These are phyloP conservation scores for Ailuropoda melanoleuca DNA, from an alignment of 2,113 vertebrate species.

Conservation along the genomic window DNA sequence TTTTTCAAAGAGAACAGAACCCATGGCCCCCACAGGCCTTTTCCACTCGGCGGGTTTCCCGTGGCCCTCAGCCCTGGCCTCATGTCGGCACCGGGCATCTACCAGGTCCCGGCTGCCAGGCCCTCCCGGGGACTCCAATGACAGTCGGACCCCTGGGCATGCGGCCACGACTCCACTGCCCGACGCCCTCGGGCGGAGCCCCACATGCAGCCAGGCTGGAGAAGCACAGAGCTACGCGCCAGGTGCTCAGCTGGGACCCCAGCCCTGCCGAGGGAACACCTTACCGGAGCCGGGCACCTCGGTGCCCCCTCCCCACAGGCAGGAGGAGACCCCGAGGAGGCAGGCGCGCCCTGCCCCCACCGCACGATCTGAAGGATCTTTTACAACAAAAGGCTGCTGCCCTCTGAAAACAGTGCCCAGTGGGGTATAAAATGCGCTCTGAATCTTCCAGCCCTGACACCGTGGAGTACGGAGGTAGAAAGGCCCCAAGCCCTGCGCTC, in stretches of 20 bases:
- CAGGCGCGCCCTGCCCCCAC: neutral
- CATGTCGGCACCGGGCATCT: fast-evolving
- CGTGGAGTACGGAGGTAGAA: neutral
- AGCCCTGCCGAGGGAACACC: neutral
- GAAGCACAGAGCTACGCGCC: neutral
- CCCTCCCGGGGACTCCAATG: neutral
- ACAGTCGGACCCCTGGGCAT: too few species aligned
- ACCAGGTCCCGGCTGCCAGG: too few species aligned
- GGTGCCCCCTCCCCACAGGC: neutral
- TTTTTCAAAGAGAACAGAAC: neutral
- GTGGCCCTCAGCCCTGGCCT: neutral
- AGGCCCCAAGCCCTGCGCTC: neutral
- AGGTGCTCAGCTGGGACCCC: too few species aligned
- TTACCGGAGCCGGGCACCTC: neutral
- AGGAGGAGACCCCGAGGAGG: neutral
- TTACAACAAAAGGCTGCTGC: neutral
- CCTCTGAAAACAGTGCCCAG: neutral
- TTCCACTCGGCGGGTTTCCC: fast-evolving
- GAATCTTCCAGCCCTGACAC: neutral
- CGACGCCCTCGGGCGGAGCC: neutral
- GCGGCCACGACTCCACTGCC: neutral
- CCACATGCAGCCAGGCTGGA: neutral
- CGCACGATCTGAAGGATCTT: neutral
- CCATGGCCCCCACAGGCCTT: fast-evolving
- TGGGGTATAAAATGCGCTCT: neutral